Conservation (phyloP, 2,113 vertebrate species). For the Vulpes ferrilata region DNA sequence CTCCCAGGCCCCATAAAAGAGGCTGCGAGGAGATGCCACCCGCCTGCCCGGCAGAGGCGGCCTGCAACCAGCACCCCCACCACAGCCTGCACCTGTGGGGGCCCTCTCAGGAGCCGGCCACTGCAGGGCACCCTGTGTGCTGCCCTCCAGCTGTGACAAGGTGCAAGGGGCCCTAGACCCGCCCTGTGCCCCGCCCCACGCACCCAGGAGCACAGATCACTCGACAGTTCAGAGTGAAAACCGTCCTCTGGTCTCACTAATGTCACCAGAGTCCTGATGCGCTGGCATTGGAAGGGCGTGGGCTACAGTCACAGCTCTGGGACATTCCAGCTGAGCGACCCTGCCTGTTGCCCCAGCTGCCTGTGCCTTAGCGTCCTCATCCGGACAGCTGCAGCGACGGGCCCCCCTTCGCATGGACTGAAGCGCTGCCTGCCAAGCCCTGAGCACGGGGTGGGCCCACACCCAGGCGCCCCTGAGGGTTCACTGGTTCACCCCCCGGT, state of each 20-base stretch:
- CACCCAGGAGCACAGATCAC: not conserved
- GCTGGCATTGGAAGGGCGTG: not conserved
- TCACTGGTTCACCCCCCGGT: not conserved
- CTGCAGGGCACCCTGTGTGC: not conserved
- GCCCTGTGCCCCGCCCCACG: not conserved
- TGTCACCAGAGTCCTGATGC: not conserved
- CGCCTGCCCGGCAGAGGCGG: not conserved
- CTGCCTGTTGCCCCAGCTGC: not conserved
- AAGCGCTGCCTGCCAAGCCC: not conserved
- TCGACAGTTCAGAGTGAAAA: not conserved
- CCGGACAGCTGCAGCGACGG: not conserved
- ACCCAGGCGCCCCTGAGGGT: not conserved
- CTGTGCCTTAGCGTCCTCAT: not conserved
- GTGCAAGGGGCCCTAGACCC: conserved; percentile 35
- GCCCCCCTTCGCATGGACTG: not conserved
- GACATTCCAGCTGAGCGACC: not conserved
- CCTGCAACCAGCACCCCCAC: not conserved
- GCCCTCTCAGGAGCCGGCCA: not conserved
- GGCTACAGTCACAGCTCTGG: not conserved
- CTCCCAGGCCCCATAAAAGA: not conserved
- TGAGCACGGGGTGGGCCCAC: not conserved
- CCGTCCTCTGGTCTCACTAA: not conserved
- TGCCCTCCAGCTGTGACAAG: not conserved
- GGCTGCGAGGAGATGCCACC: not conserved
- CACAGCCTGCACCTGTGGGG: not conserved